Percentiles rank a stretch among this genome's conserved stretches.
phyloP scores from a whole-genome alignment of 2,797 vertebrate species.

The Aerospiza tachiro region DNA sequence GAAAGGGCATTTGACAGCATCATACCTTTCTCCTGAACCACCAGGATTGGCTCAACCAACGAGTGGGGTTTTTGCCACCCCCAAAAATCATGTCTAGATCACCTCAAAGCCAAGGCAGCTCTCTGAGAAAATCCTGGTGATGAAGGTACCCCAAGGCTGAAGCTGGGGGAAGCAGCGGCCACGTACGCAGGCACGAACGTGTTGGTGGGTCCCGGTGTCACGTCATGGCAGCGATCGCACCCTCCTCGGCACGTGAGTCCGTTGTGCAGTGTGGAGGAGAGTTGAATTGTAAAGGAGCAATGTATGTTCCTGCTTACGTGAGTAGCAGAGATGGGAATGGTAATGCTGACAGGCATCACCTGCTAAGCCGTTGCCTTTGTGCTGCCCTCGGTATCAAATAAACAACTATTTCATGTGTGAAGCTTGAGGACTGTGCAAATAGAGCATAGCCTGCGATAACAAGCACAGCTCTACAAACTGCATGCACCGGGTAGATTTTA shows the following conservation, averaged over 20 bases:
- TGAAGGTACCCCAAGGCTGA: background rate
- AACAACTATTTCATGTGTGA: background rate
- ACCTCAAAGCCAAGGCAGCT: background rate
- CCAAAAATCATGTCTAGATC: background rate
- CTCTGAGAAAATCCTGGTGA: background rate
- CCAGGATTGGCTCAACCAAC: background rate
- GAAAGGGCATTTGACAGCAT: background rate
- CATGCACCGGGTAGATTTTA: background rate
- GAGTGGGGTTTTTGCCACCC: background rate
- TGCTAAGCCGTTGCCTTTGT: accelerated
- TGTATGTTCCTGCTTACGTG: background rate
- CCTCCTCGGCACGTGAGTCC: background rate
- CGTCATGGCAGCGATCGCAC: accelerated
- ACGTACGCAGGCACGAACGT: accelerated
- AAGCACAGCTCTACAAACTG: background rate
- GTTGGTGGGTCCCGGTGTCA: background rate
- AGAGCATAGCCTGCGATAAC: background rate
- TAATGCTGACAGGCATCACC: accelerated
- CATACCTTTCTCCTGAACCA: background rate
- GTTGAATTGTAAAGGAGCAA: background rate
- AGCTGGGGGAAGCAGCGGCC: background rate
- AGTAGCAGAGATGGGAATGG: background rate
- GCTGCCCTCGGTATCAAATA: background rate
- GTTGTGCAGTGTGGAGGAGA: background rate
- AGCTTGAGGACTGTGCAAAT: background rate